phyloP scores from a whole-genome alignment of 2,113 vertebrate species.

The Microtus oregoni region DNA sequence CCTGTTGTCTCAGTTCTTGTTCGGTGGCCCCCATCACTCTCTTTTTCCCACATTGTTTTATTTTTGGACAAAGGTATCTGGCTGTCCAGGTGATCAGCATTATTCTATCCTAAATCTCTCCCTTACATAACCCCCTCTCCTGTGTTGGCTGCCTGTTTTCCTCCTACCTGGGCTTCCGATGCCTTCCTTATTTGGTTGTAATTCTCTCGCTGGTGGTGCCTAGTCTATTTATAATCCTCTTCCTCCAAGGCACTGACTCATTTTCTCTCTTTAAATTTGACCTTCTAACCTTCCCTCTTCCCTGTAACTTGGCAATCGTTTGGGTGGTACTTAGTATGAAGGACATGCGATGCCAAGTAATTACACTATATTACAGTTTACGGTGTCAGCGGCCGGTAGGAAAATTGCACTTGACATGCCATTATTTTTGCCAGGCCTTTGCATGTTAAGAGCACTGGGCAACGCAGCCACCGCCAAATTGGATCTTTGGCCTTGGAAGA shows the following conservation, averaged over 20 bases:
- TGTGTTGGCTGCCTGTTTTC: slow-evolving; percentile 9
- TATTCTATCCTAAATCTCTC: neutral
- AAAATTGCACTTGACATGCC: slow-evolving; percentile 57
- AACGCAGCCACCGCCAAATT: slow-evolving; percentile 43
- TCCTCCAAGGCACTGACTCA: slow-evolving; percentile 82
- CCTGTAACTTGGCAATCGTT: slow-evolving; percentile 68
- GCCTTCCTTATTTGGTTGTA: slow-evolving; percentile 70
- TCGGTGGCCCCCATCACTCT: neutral
- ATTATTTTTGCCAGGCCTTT: slow-evolving; percentile 70
- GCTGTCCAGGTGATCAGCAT: slow-evolving; percentile 60
- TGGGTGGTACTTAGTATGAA: slow-evolving; percentile 73
- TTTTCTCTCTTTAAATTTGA: slow-evolving; percentile 83
- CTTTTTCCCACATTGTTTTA: neutral
- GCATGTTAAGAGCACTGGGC: slow-evolving; percentile 47
- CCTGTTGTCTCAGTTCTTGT: neutral
- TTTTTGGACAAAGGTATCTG: neutral
- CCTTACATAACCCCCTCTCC: slow-evolving; percentile 63
- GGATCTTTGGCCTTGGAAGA: slow-evolving; percentile 63
- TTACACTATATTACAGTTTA: slow-evolving; percentile 63
- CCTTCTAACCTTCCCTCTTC: slow-evolving; percentile 72
- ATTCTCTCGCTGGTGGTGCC: slow-evolving; percentile 57
- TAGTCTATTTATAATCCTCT: slow-evolving; percentile 76
- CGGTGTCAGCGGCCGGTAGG: slow-evolving; percentile 50
- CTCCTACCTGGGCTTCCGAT: slow-evolving; percentile 68
- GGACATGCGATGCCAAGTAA: slow-evolving; percentile 67